These are phyloP conservation scores for Hypotaenidia okinawae DNA, from an alignment of 2,797 vertebrate genomes.

Conservation along the genomic window DNA sequence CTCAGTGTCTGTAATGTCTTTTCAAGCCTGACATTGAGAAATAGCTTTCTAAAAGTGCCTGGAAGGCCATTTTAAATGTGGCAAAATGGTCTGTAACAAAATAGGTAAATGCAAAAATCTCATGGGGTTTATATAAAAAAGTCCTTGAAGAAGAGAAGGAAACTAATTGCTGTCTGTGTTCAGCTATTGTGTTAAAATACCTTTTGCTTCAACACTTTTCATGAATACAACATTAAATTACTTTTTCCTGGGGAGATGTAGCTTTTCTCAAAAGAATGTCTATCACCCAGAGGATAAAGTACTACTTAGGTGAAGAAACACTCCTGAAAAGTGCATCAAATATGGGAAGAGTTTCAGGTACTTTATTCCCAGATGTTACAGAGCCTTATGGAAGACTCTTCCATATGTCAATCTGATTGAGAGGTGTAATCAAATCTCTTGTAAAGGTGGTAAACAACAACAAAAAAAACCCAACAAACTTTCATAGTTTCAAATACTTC, in stretches of 20 bases:
- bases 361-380: not conserved
- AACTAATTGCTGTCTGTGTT: not conserved
- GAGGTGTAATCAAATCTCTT: not conserved
- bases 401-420: not conserved
- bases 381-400: not conserved
- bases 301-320: not conserved
- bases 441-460: not conserved
- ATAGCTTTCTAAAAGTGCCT: constrained; percentile 20
- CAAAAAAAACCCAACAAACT: not conserved
- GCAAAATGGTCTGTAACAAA: constrained; percentile 16
- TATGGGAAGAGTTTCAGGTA: not conserved
- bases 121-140: not conserved
- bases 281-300: not conserved
- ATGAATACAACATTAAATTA: not conserved
- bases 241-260: not conserved
- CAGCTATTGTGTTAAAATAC: not conserved
- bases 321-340: not conserved
- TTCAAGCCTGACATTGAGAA: not conserved
- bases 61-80: constrained; percentile 1
- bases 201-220: not conserved
- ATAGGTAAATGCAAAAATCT: constrained; percentile 8
- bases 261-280: not conserved
- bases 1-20: not conserved
- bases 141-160: not conserved
- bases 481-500: not conserved